These are phyloP conservation scores for Fulica atra DNA, from an alignment of 2,113 vertebrate species.

Conservation along the genomic window DNA sequence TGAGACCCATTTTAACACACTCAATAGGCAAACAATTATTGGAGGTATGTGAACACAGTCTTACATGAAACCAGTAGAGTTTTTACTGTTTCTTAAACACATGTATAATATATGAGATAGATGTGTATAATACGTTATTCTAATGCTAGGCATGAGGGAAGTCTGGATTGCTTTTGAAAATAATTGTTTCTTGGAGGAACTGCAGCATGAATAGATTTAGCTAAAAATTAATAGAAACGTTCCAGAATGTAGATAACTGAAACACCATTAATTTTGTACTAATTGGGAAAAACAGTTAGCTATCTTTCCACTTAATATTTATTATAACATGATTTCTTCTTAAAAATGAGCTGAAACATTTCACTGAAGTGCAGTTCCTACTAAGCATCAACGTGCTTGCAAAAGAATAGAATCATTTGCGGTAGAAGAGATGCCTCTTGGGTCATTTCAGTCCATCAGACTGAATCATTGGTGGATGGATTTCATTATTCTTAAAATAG, in stretches of 20 bases:
- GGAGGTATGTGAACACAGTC: neutral
- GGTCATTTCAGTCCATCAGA: neutral
- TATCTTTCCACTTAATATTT: constrained; percentile 4
- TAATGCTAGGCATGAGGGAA: neutral
- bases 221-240: neutral
- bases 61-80: neutral
- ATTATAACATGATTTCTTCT: neutral
- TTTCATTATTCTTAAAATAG: constrained; percentile 44
- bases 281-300: neutral
- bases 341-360: neutral
- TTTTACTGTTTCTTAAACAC: neutral
- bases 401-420: neutral
- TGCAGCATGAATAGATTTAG: neutral
- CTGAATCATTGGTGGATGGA: neutral
- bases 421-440: neutral
- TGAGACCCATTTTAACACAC: neutral
- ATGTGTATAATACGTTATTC: neutral
- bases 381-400: neutral
- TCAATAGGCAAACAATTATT: neutral
- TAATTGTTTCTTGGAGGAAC: neutral
- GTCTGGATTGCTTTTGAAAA: neutral
- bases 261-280: neutral
- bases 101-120: neutral
- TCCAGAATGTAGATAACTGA: neutral
- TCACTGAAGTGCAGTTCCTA: neutral